These are phyloP conservation scores for Diphyllodes magnificus DNA, from an alignment of 2,113 vertebrate species.

Conservation along the genomic window DNA sequence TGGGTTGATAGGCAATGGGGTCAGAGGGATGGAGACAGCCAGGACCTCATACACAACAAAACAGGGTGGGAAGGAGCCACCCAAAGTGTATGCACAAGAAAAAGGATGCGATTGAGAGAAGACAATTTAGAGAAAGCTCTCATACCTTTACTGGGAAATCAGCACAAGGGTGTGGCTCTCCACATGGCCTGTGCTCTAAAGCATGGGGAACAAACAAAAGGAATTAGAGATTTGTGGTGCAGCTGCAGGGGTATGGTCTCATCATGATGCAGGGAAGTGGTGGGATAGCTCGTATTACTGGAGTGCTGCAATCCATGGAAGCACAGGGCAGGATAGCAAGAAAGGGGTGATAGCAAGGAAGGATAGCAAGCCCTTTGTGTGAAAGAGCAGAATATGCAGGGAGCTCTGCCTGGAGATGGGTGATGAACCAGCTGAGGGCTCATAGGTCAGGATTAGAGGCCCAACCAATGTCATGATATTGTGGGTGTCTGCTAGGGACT, in stretches of 20 bases:
- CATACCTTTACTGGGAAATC: neutral
- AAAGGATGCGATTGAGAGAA: neutral
- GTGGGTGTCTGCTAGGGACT: neutral
- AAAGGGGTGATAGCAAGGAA: neutral
- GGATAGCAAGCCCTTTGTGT: neutral
- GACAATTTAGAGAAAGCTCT: neutral
- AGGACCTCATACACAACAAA: neutral
- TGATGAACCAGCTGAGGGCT: neutral
- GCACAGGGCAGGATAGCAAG: neutral
- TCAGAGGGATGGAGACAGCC: neutral
- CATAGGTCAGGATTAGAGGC: neutral
- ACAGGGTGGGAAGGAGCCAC: neutral
- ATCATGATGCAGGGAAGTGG: accelerated
- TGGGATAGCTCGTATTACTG: neutral
- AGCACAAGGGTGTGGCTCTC: neutral
- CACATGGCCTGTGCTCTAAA: neutral
- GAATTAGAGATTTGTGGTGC: neutral
- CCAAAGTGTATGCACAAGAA: neutral
- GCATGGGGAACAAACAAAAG: neutral
- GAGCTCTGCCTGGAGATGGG: neutral
- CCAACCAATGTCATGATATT: neutral
- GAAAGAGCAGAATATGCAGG: neutral
- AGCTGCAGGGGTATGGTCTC: neutral
- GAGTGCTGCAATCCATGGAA: neutral
- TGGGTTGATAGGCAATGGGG: neutral